Evolutionary conservation across 2,113 vertebrate genomes (phyloP).

Genomic region (Oreochromis aureus): DNA sequence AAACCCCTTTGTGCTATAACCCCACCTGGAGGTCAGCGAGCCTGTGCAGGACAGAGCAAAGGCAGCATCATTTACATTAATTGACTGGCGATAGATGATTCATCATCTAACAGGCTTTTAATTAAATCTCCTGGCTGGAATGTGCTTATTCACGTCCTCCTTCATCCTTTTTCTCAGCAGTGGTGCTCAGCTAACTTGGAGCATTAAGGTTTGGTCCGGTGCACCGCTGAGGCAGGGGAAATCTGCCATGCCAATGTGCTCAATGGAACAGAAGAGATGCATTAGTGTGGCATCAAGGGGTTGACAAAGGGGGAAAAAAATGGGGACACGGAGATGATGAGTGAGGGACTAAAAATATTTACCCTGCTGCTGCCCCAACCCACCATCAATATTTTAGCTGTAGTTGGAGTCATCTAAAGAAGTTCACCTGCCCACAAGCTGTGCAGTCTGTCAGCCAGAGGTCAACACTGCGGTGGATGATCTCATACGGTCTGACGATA

Average conservation of each 20-base stretch:
- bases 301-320: neutral
- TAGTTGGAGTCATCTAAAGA: slow-evolving; percentile 40
- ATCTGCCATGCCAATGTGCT: slow-evolving; percentile 66
- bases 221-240: slow-evolving; percentile 52
- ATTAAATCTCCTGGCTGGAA: slow-evolving; percentile 58
- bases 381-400: slow-evolving; percentile 64
- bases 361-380: slow-evolving; percentile 28
- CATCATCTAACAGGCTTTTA: slow-evolving; percentile 60
- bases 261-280: slow-evolving; percentile 69
- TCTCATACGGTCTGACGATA: slow-evolving; percentile 55
- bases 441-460: slow-evolving; percentile 60
- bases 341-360: slow-evolving; percentile 63
- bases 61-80: slow-evolving; percentile 51
- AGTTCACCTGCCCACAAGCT: slow-evolving; percentile 48
- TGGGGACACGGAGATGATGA: slow-evolving; percentile 50
- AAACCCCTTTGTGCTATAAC: slow-evolving; percentile 20
- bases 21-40: slow-evolving; percentile 57
- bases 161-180: slow-evolving; percentile 16
- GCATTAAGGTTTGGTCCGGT: slow-evolving; percentile 53
- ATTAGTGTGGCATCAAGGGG: slow-evolving; percentile 67
- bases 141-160: slow-evolving; percentile 1
- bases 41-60: neutral
- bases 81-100: slow-evolving; percentile 56
- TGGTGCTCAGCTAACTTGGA: slow-evolving; percentile 33
- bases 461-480: slow-evolving; percentile 61